These are phyloP conservation scores for Mesaphorura yosii DNA, from an alignment of 1,140 invertebrate species.

Conservation along the genomic window DNA sequence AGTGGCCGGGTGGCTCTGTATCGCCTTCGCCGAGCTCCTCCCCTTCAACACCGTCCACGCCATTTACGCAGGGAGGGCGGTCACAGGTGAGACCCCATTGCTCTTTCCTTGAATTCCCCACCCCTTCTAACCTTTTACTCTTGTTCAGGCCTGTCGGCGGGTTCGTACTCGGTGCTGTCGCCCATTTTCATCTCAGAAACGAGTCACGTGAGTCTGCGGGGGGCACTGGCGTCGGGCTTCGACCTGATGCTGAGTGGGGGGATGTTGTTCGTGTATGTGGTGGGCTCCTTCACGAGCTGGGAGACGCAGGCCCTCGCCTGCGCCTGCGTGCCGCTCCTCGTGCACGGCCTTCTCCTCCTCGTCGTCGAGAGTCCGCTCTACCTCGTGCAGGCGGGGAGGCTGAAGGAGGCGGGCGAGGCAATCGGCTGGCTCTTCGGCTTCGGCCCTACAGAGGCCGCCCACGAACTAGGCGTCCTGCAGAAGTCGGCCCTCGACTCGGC, in stretches of 20 bases:
- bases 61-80: constrained; percentile 23
- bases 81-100: constrained; percentile 21
- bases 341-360: constrained; percentile 38
- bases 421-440: background rate
- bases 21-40: constrained; percentile 21
- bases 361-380: constrained; percentile 40
- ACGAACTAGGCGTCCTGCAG: background rate
- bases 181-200: constrained; percentile 52
- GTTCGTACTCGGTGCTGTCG: constrained; percentile 33
- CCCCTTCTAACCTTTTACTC: background rate
- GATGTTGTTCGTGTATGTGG: constrained; percentile 50
- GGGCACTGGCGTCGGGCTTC: constrained; percentile 64
- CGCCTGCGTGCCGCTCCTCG: constrained; percentile 40
- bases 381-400: background rate
- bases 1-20: constrained; percentile 23
- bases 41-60: constrained; percentile 12
- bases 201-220: constrained; percentile 54
- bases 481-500: constrained; percentile 29
- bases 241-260: constrained; percentile 63
- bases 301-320: constrained; percentile 14
- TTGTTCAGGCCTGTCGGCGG: constrained; percentile 1
- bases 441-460: background rate
- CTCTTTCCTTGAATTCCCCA: background rate
- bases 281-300: background rate
- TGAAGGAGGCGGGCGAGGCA: constrained; percentile 16